Percentiles rank a stretch among this genome's conserved stretches.
phyloP scores from a whole-genome alignment of 2,888 invertebrate species.

The Leptogaster cylindrica region DNA sequence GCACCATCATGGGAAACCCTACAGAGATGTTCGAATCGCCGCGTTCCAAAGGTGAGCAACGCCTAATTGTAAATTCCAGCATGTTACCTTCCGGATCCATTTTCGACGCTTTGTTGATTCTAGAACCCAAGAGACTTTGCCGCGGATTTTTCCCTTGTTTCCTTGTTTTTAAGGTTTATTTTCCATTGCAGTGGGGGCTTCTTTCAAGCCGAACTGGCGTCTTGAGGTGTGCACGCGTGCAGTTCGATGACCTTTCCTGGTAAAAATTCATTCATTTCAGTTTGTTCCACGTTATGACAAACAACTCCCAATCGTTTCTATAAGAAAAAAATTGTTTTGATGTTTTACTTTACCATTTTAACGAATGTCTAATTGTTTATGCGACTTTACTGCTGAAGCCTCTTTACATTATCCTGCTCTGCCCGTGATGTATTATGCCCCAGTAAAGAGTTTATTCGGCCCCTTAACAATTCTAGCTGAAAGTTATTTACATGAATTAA shows the following conservation, averaged over 20 bases:
- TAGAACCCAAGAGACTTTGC: no score
- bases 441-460: constrained; percentile 2
- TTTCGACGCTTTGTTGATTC: neutral
- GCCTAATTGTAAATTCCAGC: no score
- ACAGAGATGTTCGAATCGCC: neutral
- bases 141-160: neutral
- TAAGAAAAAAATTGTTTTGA: neutral
- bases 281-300: neutral
- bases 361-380: no score
- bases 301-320: neutral
- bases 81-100: no score
- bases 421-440: neutral
- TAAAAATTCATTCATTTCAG: constrained; percentile 7
- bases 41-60: neutral
- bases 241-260: constrained; percentile 11
- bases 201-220: neutral
- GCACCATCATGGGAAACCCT: neutral
- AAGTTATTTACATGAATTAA: constrained; percentile 25
- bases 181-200: neutral
- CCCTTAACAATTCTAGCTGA: constrained; percentile 15
- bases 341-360: constrained; percentile 12
- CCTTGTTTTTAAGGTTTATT: neutral
- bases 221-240: neutral
- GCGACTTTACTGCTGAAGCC: constrained; percentile 3
- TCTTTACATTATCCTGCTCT: constrained; percentile 8